Evolutionary conservation across 1,140 invertebrate species (phyloP).

Genomic region (Laodelphax striatellus): DNA sequence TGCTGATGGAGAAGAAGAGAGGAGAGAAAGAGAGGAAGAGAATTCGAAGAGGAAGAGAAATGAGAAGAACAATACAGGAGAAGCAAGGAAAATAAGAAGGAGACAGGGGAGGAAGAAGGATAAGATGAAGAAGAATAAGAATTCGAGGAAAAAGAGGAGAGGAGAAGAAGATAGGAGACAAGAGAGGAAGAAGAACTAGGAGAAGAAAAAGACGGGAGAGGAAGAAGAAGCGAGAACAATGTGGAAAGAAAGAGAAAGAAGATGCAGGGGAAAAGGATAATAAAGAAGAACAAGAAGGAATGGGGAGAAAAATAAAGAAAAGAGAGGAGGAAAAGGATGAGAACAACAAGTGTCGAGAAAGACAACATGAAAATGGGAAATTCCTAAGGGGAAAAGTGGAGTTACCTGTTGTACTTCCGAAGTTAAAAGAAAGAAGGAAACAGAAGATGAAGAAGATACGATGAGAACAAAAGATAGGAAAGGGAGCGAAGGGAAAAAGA

Average conservation of each 20-base stretch:
- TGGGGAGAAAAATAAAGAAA: background rate
- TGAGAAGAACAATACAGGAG: too few species aligned
- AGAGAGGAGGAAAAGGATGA: background rate
- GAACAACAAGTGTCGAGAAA: background rate
- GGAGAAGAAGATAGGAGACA: too few species aligned
- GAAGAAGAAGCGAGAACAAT: background rate
- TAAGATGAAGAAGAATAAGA: too few species aligned
- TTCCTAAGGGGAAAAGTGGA: too few species aligned
- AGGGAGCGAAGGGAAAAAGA: background rate
- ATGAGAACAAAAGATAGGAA: background rate
- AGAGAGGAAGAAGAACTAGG: too few species aligned
- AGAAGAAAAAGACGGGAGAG: background rate
- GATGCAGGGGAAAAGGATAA: background rate
- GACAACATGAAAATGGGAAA: background rate
- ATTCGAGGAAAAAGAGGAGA: too few species aligned
- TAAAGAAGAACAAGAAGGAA: background rate
- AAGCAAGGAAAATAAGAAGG: too few species aligned
- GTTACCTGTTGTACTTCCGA: too few species aligned
- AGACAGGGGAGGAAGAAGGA: too few species aligned
- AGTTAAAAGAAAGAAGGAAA: background rate
- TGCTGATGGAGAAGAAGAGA: too few species aligned
- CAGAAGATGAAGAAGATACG: background rate
- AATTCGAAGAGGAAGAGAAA: too few species aligned
- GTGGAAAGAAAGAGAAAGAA: background rate
- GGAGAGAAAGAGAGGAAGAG: too few species aligned